A percentile compares a stretch with the other conserved stretches of the same genome.
Conservation (phyloP, 92 coral and sea anemone species). For the Actinernus sp. region DNA sequence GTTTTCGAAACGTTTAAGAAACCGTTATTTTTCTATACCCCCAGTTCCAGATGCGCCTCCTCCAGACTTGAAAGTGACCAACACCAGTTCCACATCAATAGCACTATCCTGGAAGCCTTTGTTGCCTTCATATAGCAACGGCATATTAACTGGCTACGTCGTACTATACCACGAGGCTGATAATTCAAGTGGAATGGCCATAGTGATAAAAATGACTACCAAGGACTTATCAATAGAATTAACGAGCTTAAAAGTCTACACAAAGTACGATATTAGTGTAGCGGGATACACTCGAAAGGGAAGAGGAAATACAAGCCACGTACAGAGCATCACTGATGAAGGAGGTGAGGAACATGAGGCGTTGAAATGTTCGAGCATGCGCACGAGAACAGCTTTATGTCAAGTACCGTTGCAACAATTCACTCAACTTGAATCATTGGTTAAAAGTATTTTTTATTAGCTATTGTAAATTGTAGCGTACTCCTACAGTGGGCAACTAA, state of each 20-base stretch:
- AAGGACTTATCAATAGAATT: not conserved
- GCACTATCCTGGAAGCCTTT: conserved; percentile 28
- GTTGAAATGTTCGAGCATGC: too few relatives aligned
- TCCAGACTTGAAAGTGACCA: conserved; percentile 34
- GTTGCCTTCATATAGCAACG: conserved; percentile 26
- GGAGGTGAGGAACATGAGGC: conserved; percentile 48
- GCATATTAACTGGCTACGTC: conserved; percentile 33
- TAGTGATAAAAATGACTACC: not conserved
- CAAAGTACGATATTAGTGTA: conserved; percentile 58
- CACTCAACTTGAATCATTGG: too few relatives aligned
- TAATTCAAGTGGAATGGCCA: conserved; percentile 3
- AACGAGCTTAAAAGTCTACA: too few relatives aligned
- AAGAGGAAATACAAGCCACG: conserved; percentile 40
- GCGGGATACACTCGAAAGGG: conserved; percentile 74
- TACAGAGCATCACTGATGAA: conserved; percentile 56
- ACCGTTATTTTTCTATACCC: not conserved
- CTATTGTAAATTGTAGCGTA: too few relatives aligned
- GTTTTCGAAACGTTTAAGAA: too few relatives aligned
- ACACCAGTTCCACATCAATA: conserved; percentile 24
- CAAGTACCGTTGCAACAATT: too few relatives aligned
- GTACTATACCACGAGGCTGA: conserved; percentile 22
- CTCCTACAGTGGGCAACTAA: not conserved
- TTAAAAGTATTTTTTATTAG: too few relatives aligned
- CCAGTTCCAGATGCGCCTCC: conserved; percentile 48
- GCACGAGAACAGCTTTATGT: too few relatives aligned